Evolutionary conservation across 2,113 vertebrate species (phyloP).

Genomic region (Clarias gariepinus): DNA sequence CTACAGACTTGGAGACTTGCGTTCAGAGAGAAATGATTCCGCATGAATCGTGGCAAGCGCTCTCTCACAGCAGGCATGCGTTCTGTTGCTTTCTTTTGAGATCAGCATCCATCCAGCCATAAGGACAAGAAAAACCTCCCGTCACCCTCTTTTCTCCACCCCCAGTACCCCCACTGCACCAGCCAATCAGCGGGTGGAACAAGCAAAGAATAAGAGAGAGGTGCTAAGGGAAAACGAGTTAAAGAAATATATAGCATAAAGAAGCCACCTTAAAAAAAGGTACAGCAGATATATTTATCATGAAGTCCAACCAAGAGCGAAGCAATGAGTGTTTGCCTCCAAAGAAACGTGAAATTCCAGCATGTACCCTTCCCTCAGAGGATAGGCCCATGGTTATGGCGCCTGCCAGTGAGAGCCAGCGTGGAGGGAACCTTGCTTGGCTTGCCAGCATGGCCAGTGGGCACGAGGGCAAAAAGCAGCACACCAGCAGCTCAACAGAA

Average conservation of each 20-base stretch:
- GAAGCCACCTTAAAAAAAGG: constrained; percentile 22
- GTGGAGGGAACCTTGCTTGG: constrained; percentile 87
- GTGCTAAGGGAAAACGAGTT: constrained; percentile 44
- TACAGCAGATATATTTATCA: constrained; percentile 69
- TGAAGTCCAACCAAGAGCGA: constrained; percentile 98
- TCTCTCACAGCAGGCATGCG: constrained; percentile 88
- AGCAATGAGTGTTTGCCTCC: constrained; percentile 99
- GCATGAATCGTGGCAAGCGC: constrained; percentile 91
- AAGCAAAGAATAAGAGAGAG: constrained; percentile 29
- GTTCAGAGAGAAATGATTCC: constrained; percentile 96
- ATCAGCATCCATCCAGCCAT: constrained; percentile 78
- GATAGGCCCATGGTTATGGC: constrained; percentile 74
- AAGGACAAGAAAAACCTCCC: constrained; percentile 63
- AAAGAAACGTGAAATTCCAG: constrained; percentile 93
- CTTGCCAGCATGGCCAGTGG: constrained; percentile 77
- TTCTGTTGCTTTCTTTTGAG: constrained; percentile 84
- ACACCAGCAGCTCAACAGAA: constrained; percentile 66
- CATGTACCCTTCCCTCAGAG: constrained; percentile 85
- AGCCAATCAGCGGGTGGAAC: constrained; percentile 34
- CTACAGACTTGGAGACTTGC: constrained; percentile 75
- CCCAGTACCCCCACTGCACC: constrained; percentile 22
- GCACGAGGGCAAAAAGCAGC: constrained; percentile 67
- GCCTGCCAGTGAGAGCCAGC: constrained; percentile 83
- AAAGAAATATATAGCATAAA: constrained; percentile 37
- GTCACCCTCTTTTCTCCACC: constrained; percentile 30